Base-by-base conservation (phyloP, 2,113 vertebrate species). In the Alosa alosa region DNA sequence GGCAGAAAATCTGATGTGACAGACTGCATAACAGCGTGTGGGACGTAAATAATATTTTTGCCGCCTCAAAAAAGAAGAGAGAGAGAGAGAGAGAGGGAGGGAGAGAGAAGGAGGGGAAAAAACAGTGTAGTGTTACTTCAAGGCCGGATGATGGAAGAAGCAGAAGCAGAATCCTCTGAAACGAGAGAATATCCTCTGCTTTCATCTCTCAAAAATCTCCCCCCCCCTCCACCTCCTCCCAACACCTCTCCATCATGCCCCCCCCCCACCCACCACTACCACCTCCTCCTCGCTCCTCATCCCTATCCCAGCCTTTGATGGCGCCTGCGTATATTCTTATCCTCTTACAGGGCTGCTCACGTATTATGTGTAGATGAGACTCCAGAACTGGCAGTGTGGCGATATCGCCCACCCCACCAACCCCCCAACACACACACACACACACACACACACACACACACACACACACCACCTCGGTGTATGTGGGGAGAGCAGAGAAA, bases 151-250 rank as follows among this genome's bases (percentile, higher is more conserved):
- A 88, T 86, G 87, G 83, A 87, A 90, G 89, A 89, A 91, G 85
- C 82, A 89, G 90, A 52, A 78, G 81, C 81, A 55, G 60, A 92
- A 90, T 89, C 72, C 36, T 78, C 6, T 31, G 87, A 93, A 92
- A 93, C 88, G 90, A 93, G 90, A 92, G 92, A 94, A 93, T 94
- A 92, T 94, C 92, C 93, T 91, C 89, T 44, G 89, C 92, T 94
- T 95, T 95, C 93, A 94, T 95, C 94, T 94, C 91, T 84, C 81
- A 89, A 91, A 93, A 93, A 93, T 92, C 92, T 93, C 91, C 91
- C 90, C 91, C 41, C 47, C 9, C 64, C 36, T 18, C 6, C 25
- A 72, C 68, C n/a, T 36, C 64, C 31, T 72, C n/a, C 64, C 64
- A 60, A 72, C 90, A 92, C 90, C 89, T 92, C 89, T 17, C 72